These are phyloP conservation scores for Acanthoscelides obtectus DNA, from an alignment of 2,888 invertebrate genomes.

Conservation along the genomic window DNA sequence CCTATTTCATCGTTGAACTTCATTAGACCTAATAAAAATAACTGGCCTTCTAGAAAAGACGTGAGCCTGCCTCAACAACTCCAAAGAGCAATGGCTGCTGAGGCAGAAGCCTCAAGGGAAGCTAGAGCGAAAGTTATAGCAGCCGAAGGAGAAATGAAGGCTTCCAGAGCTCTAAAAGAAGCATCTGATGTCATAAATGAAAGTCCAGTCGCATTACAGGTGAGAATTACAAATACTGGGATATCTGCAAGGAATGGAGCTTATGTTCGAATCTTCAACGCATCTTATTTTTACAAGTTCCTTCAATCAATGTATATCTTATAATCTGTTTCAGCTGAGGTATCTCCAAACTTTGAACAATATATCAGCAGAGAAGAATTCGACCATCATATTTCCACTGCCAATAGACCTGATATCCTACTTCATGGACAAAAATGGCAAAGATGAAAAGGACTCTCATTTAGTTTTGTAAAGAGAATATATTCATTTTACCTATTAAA, in stretches of 20 bases:
- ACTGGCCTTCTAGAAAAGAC: slow-evolving; percentile 59
- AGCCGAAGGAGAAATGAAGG: slow-evolving; percentile 82
- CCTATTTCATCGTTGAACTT: too few relatives aligned
- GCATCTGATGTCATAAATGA: slow-evolving; percentile 81
- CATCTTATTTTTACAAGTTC: too few relatives aligned
- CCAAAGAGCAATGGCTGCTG: slow-evolving; percentile 79
- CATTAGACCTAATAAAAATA: neutral
- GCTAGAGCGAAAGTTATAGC: slow-evolving; percentile 78
- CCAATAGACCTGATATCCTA: slow-evolving; percentile 71
- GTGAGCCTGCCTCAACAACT: slow-evolving; percentile 71
- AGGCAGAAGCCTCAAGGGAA: slow-evolving; percentile 75
- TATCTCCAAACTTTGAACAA: slow-evolving; percentile 86
- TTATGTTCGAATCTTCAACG: too few relatives aligned
- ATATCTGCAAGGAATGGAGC: too few relatives aligned
- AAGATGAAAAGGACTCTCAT: slow-evolving; percentile 10
- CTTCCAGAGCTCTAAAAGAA: slow-evolving; percentile 78
- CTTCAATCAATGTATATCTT: too few relatives aligned
- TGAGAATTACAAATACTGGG: slow-evolving; percentile 28
- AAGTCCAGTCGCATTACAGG: slow-evolving; percentile 76
- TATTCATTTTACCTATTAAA: neutral
- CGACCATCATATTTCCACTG: slow-evolving; percentile 89
- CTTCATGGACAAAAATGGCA: slow-evolving; percentile 22
- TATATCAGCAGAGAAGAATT: slow-evolving; percentile 92
- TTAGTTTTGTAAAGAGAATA: neutral
- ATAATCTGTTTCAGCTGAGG: slow-evolving; percentile 57